Base-by-base conservation (phyloP, 2,888 invertebrate genomes). In the Anoplius nigerrimus region DNA sequence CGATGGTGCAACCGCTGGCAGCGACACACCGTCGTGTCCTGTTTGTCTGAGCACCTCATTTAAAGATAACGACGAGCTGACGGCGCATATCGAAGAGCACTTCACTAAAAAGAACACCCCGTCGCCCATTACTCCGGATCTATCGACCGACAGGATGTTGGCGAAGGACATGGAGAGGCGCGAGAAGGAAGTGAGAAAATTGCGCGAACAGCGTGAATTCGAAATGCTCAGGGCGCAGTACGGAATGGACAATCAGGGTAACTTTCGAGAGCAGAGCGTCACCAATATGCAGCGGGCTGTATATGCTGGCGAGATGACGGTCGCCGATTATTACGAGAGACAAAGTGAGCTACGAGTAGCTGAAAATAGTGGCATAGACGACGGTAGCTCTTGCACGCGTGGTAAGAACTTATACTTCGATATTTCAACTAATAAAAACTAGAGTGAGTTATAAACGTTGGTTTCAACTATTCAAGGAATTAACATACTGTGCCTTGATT, bases 201-300 rank as follows among this genome's bases (percentile, higher is more conserved):
- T 93, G 73, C 90, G 94, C 22, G 95, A 96, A 83, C 94, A 95
- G 83, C 92, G 93, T 54, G 95, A 96, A 86, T 96, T 96, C 86
- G 94, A 95, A 83, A 89, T 95, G 89, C 87, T 96, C 45, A 90
- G 94, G 85, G 95, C 95, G 1, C 95, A 95, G 86, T 96, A 96
- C 83, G 96, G 96, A 0, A 96, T 97, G 96, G 95, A 95, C 84
- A 95, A 95, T 86, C 95, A 95, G 82, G 95, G 94, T 5, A 95
- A 94, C 82, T 95, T 93, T 89, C 90, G 93, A 55, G 93, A 94
- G 81, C 94, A 96, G 71, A 94, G 94, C 21, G 93, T 94, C 16
- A 93, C 93, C 71, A 94, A 95, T 84, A 92, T 96, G 90, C 94
- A 95, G 88, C 90, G 94, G 42, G 96, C 96, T 46, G 96, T 96